Evolutionary conservation across 2,888 invertebrate genomes (phyloP).

Genomic region (Rapana venosa): DNA sequence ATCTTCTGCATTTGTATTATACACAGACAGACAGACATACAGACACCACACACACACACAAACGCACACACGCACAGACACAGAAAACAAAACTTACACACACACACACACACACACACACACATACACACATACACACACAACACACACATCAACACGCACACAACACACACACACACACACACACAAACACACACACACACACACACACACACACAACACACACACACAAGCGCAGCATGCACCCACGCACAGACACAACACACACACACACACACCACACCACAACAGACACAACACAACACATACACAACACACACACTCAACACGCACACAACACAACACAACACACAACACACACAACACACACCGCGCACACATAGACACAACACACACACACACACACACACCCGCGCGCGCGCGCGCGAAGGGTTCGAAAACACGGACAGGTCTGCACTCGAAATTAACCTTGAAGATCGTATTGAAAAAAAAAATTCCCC

Average conservation of each 20-base stretch:
- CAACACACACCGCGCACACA: not conserved
- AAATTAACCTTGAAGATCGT: too few relatives aligned
- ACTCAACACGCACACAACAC: not conserved
- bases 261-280: not conserved
- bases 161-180: slow-evolving; percentile 2
- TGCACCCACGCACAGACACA: not conserved
- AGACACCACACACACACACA: too few relatives aligned
- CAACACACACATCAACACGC: not conserved
- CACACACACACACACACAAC: slow-evolving; percentile 18
- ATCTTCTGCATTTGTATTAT: too few relatives aligned
- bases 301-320: slow-evolving; percentile 16
- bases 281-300: not conserved
- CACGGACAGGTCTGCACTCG: too few relatives aligned
- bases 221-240: too few relatives aligned
- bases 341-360: too few relatives aligned
- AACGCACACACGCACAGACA: not conserved
- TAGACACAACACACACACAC: not conserved
- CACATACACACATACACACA: not conserved
- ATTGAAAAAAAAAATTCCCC: not conserved
- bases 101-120: slow-evolving; percentile 1
- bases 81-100: not conserved
- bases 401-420: not conserved
- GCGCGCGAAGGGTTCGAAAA: not conserved
- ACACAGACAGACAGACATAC: too few relatives aligned
- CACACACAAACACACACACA: not conserved